Evolutionary conservation across 2,113 vertebrate species (phyloP), one percentile per base, ranked within the genome.

Genomic region (Sciurus niger): DNA sequence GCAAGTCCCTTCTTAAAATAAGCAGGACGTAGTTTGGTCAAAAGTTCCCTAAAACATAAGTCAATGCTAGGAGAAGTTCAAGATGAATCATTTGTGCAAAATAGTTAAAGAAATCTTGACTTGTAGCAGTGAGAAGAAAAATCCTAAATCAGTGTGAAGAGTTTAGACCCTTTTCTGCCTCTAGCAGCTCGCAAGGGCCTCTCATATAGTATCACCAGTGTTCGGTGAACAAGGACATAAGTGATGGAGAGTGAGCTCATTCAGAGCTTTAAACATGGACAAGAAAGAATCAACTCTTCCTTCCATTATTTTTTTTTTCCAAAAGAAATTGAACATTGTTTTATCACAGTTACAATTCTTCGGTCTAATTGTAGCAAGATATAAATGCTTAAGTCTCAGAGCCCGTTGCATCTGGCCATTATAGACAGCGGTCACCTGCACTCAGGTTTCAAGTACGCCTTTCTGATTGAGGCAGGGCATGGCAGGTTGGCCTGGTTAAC

Each of bases 241-340:
- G 40, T 48, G 32, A 74, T 30, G 12, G 43, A 77, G 5, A 89
- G 25, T 79, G 77, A n/a, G 4, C 68, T 60, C 17, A 68, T 43
- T 43, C 16, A 73, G 20, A 82, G 18, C 58, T 53, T 40, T 87
- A 84, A 89, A 80, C 8, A n/a, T 34, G 78, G 40, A n/a, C 76
- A 77, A 22, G 91, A 89, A 30, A 70, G 13, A 63, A 60, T 51
- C 18, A 40, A 43, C 34, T 2, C 5, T 83, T 58, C 13, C 18
- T 90, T 84, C 16, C 9, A 51, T 72, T 7, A 16, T 34, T 68
- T 86, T 34, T 68, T 86, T 74, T 30, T 2, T 40, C 40, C n/a
- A 80, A 92, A 58, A 92, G 40, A 93, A 95, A 72, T 86, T 37
- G 84, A 46, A 84, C 14, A 84, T 51, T 55, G 4, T 94, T 86